Conservation (phyloP, 2,113 vertebrate species). For the Andinoacara biseriatus region DNA sequence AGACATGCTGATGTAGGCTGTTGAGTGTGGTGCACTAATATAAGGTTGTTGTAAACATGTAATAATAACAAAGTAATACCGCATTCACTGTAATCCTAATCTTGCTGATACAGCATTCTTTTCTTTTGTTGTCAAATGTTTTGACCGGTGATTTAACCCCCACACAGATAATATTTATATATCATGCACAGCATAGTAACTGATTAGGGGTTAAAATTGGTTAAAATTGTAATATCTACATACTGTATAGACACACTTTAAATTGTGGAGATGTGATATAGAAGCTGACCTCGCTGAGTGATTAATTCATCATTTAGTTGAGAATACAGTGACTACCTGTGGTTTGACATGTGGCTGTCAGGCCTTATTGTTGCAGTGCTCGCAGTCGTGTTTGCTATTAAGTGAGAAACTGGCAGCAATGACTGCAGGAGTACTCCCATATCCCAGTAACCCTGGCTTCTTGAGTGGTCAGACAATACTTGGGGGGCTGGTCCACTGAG, state of each 20-base stretch:
- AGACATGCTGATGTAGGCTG: neutral
- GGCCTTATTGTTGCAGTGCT: constrained; percentile 19
- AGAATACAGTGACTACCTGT: constrained; percentile 30
- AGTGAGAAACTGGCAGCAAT: constrained; percentile 49
- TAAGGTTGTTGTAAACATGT: neutral
- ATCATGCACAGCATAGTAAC: neutral
- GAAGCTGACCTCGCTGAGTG: neutral
- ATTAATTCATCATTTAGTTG: constrained; percentile 32
- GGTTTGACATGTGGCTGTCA: constrained; percentile 41
- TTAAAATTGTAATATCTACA: neutral
- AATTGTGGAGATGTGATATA: neutral
- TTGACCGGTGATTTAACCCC: neutral
- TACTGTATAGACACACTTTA: neutral
- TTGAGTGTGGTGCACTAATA: neutral
- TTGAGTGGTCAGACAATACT: constrained; percentile 67
- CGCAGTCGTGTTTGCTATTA: constrained; percentile 47
- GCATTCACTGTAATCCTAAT: neutral
- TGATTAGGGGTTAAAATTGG: neutral
- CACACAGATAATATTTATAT: neutral
- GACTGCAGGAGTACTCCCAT: constrained; percentile 35
- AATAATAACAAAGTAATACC: neutral
- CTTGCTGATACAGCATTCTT: neutral
- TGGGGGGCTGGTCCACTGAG: constrained; percentile 48
- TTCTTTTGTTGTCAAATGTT: neutral
- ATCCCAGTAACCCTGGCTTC: constrained; percentile 64